A percentile compares a stretch with the other conserved stretches of the same genome.
phyloP scores from a whole-genome alignment of 2,797 vertebrate genomes.

The Rhadinocentrus ornatus region DNA sequence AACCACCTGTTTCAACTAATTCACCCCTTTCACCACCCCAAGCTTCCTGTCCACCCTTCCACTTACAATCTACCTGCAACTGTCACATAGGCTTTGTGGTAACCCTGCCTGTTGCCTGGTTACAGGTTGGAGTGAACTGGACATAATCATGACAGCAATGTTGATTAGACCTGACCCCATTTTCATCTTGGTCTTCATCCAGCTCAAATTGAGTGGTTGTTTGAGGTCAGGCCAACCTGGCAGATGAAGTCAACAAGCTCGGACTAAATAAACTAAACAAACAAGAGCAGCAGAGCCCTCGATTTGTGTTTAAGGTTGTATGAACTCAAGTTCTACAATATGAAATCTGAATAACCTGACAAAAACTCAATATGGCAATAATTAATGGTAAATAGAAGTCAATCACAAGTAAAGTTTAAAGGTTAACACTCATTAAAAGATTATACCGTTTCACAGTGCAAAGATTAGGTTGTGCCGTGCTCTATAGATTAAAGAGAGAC shows the following conservation, averaged over 20 bases:
- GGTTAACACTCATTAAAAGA: neutral
- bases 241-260: conserved; percentile 52
- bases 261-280: conserved; percentile 40
- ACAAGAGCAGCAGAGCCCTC: conserved; percentile 12
- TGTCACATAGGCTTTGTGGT: conserved; percentile 74
- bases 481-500: neutral
- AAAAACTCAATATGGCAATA: neutral
- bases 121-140: conserved; percentile 73
- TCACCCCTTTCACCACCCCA: neutral
- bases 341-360: neutral
- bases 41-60: conserved; percentile 55
- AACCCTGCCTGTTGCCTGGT: conserved; percentile 73
- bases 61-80: conserved; percentile 68
- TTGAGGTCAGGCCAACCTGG: conserved; percentile 68
- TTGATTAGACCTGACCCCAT: conserved; percentile 78
- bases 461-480: too few species aligned
- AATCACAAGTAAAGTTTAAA: conserved; percentile 9
- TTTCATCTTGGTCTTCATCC: conserved; percentile 65
- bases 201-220: conserved; percentile 74
- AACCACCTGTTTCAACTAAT: conserved; percentile 35
- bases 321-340: neutral
- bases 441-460: neutral
- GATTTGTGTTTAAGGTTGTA: neutral
- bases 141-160: conserved; percentile 77
- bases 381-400: conserved; percentile 2